These are phyloP conservation scores for Psilopogon haemacephalus DNA, from an alignment of 2,113 vertebrate species.

Conservation along the genomic window DNA sequence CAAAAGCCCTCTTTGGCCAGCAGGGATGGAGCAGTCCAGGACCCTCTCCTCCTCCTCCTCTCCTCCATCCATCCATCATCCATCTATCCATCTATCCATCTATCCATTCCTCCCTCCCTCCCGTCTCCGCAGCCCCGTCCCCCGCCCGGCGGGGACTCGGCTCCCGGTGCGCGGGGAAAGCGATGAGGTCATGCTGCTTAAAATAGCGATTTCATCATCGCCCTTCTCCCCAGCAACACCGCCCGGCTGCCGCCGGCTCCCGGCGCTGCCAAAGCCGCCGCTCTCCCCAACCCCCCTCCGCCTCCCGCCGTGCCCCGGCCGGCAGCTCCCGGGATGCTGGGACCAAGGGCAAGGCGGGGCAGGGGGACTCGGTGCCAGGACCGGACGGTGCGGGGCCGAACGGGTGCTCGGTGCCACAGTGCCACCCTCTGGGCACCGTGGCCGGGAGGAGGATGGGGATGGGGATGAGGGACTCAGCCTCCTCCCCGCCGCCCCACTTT, in stretches of 20 bases:
- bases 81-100: neutral
- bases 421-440: slow-evolving; percentile 50
- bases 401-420: slow-evolving; percentile 35
- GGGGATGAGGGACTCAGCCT: neutral
- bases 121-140: neutral
- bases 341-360: neutral
- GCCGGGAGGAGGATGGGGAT: neutral
- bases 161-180: slow-evolving; percentile 62
- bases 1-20: neutral
- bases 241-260: slow-evolving; percentile 34
- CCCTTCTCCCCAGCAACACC: slow-evolving; percentile 67
- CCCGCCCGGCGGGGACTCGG: neutral
- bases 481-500: accelerated
- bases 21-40: neutral
- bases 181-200: slow-evolving; percentile 73
- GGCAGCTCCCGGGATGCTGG: neutral
- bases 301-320: neutral
- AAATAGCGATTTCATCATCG: slow-evolving; percentile 69
- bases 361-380: neutral
- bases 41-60: neutral
- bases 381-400: neutral
- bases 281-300: neutral
- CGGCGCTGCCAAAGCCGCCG: neutral
- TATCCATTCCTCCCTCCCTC: neutral
- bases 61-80: neutral